Percentiles rank a stretch among this genome's conserved stretches.
Conservation (phyloP, 2,797 vertebrate genomes). For the Acridotheres tristis region DNA sequence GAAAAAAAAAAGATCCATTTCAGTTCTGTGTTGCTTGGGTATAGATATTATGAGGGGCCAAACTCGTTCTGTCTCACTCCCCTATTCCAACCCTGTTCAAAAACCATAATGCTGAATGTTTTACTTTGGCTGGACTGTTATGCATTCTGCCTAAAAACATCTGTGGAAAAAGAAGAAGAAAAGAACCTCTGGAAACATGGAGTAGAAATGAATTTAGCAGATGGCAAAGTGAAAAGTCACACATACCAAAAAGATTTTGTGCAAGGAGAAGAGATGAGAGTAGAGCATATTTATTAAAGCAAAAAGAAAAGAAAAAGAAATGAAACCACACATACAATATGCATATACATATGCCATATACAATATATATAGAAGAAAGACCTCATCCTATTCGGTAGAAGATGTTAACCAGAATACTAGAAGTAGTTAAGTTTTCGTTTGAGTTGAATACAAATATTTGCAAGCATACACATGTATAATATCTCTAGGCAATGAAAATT, state of each 20-base stretch:
- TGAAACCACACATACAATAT: neutral
- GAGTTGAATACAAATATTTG: neutral
- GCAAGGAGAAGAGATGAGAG: neutral
- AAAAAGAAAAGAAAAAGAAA: neutral
- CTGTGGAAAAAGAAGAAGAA: neutral
- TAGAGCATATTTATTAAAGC: neutral
- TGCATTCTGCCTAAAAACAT: neutral
- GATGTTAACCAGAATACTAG: neutral
- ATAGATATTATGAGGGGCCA: neutral
- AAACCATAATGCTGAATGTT: neutral
- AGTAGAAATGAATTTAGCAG: conserved; percentile 25
- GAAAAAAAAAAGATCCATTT: neutral
- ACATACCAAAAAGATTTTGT: neutral
- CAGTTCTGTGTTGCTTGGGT: neutral
- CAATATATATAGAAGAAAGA: neutral
- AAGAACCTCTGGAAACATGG: neutral
- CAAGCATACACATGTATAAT: neutral
- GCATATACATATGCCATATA: neutral
- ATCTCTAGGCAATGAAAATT: neutral
- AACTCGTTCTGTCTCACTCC: neutral
- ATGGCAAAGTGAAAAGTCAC: neutral
- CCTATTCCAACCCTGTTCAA: neutral
- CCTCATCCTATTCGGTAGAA: neutral
- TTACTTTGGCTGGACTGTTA: neutral
- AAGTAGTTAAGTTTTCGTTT: neutral